Conservation (phyloP, 1,140 invertebrate species). For the Drosophila aff. region DNA sequence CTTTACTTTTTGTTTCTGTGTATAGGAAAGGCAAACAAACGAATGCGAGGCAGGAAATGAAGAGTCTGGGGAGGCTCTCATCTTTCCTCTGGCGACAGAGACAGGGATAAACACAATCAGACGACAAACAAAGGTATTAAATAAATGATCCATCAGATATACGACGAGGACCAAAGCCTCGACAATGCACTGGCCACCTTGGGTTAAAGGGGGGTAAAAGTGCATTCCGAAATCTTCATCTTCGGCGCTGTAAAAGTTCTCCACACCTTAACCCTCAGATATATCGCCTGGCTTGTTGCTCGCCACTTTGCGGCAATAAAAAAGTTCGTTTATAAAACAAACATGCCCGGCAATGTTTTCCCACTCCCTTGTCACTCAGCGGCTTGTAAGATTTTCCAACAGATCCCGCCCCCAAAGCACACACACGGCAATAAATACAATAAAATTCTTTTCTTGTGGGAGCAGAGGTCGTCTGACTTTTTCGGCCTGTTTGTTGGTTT, state of each 20-base stretch:
- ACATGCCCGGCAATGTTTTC: constrained; percentile 54
- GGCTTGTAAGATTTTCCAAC: constrained; percentile 60
- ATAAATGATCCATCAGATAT: constrained; percentile 22
- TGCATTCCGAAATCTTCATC: constrained; percentile 11
- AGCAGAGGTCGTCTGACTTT: constrained; percentile 2
- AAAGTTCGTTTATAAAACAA: constrained; percentile 78
- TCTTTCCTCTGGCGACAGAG: background rate
- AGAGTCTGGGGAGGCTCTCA: constrained; percentile 8
- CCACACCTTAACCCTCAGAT: constrained; percentile 8
- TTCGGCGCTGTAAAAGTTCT: background rate
- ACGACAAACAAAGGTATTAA: constrained; percentile 7
- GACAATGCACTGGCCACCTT: background rate
- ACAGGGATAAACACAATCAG: constrained; percentile 3
- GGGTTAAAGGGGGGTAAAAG: background rate
- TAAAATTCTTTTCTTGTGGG: constrained; percentile 26
- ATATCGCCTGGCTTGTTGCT: constrained; percentile 49
- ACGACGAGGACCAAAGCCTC: background rate
- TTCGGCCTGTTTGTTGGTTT: constrained; percentile 16
- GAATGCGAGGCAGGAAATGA: constrained; percentile 50
- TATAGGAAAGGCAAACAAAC: constrained; percentile 32
- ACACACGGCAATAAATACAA: constrained; percentile 38
- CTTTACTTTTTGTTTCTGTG: background rate
- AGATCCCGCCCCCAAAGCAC: background rate
- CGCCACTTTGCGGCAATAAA: constrained; percentile 73
- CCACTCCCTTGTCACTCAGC: constrained; percentile 64